A percentile compares a stretch with the other conserved stretches of the same genome.
phyloP scores from a whole-genome alignment of 2,797 vertebrate genomes.

The Megalops cyprinoides region DNA sequence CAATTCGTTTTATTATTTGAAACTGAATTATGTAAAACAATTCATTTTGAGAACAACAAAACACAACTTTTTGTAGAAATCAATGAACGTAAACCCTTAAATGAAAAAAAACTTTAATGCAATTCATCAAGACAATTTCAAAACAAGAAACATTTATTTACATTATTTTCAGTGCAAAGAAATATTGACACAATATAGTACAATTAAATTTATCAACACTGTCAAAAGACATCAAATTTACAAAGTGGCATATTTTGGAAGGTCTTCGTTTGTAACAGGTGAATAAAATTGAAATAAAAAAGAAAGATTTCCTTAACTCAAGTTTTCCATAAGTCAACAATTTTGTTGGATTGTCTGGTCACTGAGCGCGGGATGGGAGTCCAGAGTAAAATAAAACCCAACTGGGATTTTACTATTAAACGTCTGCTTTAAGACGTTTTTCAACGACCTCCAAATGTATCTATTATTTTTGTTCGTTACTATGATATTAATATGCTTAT shows the following conservation, averaged over 20 bases:
- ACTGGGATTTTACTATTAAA: constrained; percentile 14
- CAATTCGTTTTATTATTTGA: no score
- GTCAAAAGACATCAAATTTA: constrained; percentile 61
- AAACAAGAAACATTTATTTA: constrained; percentile 94
- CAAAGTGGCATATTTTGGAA: constrained; percentile 60
- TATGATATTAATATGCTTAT: constrained; percentile 23
- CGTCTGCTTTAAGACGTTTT: constrained; percentile 31
- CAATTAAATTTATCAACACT: constrained; percentile 58
- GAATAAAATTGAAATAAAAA: constrained; percentile 67
- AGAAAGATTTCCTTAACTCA: constrained; percentile 48
- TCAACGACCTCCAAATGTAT: constrained; percentile 4
- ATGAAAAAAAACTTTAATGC: constrained; percentile 28
- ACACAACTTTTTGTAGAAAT: neutral
- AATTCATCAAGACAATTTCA: constrained; percentile 48
- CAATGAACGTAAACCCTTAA: neutral
- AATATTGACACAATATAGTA: constrained; percentile 78
- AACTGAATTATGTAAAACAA: no score
- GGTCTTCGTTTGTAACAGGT: constrained; percentile 59
- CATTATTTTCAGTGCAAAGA: constrained; percentile 86
- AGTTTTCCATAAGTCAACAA: constrained; percentile 46
- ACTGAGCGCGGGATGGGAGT: constrained; percentile 35
- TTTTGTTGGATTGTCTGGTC: neutral
- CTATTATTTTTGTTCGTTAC: constrained; percentile 11
- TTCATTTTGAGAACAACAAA: no score
- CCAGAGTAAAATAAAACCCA: constrained; percentile 38